phyloP scores from a whole-genome alignment of 2,797 vertebrate genomes.

The Catamblyrhynchus diadema region DNA sequence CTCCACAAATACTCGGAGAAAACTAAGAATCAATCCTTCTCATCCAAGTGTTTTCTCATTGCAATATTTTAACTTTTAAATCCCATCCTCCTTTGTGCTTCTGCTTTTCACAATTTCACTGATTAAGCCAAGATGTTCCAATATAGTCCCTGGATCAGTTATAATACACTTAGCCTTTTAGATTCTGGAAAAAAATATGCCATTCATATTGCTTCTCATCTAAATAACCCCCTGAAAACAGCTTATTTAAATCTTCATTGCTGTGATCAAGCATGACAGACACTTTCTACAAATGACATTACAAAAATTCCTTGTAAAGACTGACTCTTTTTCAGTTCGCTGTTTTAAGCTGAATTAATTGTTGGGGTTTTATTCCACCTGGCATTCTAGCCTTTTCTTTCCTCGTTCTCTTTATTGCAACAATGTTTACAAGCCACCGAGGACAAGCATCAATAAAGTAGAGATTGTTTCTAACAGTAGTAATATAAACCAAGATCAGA shows the following conservation, averaged over 20 bases:
- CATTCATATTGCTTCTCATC: slow-evolving; percentile 12
- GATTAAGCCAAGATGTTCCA: background rate
- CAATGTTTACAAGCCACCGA: background rate
- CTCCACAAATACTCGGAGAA: background rate
- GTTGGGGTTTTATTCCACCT: background rate
- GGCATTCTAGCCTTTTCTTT: background rate
- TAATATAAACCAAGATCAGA: background rate
- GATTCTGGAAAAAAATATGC: slow-evolving; percentile 5
- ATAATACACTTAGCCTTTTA: background rate
- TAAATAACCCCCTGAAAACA: slow-evolving; percentile 14
- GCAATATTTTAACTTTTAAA: background rate
- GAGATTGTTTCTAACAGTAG: background rate
- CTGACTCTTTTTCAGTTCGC: background rate
- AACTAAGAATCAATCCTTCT: background rate
- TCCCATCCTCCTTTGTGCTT: background rate
- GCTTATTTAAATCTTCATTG: background rate
- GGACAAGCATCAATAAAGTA: background rate
- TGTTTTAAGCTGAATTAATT: background rate
- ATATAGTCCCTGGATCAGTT: background rate
- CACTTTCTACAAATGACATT: background rate
- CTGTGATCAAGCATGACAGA: background rate
- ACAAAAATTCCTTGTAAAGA: background rate
- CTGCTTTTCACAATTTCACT: background rate
- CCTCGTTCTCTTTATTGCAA: background rate
- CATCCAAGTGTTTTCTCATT: background rate